phyloP scores from a whole-genome alignment of 2,888 invertebrate species.

The Teinopalpus imperialis region DNA sequence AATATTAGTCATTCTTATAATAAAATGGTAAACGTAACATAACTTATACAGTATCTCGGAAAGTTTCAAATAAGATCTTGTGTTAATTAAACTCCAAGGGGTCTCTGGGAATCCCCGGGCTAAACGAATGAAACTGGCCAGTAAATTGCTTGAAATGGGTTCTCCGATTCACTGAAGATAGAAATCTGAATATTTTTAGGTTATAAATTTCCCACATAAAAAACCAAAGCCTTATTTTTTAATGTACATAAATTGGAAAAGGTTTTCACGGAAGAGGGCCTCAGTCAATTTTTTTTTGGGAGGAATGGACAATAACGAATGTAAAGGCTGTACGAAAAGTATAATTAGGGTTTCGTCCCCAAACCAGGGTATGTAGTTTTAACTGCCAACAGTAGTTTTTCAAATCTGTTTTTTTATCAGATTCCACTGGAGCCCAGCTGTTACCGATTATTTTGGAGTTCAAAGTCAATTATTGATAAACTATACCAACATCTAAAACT shows the following conservation, averaged over 20 bases:
- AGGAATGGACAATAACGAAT: constrained; percentile 73
- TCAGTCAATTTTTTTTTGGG: constrained; percentile 36
- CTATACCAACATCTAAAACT: too few relatives aligned
- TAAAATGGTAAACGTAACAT: too few relatives aligned
- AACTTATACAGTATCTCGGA: too few relatives aligned
- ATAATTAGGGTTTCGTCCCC: constrained; percentile 67
- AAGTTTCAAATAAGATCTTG: too few relatives aligned
- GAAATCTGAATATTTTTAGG: not conserved
- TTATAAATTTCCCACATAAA: not conserved
- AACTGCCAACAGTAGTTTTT: constrained; percentile 47
- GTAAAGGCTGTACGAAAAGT: constrained; percentile 70
- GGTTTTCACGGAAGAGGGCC: constrained; percentile 24
- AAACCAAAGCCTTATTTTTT: constrained; percentile 7
- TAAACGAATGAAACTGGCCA: too few relatives aligned
- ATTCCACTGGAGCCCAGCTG: not conserved
- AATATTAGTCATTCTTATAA: too few relatives aligned
- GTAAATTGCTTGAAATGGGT: too few relatives aligned
- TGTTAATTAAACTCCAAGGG: too few relatives aligned
- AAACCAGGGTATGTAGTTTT: constrained; percentile 75
- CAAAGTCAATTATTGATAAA: too few relatives aligned
- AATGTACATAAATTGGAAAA: not conserved
- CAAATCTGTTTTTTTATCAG: not conserved
- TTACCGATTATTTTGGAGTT: too few relatives aligned
- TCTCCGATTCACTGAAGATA: too few relatives aligned
- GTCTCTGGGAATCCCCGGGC: too few relatives aligned